Evolutionary conservation across 2,797 vertebrate species (phyloP).

Genomic region (Otus scops): DNA sequence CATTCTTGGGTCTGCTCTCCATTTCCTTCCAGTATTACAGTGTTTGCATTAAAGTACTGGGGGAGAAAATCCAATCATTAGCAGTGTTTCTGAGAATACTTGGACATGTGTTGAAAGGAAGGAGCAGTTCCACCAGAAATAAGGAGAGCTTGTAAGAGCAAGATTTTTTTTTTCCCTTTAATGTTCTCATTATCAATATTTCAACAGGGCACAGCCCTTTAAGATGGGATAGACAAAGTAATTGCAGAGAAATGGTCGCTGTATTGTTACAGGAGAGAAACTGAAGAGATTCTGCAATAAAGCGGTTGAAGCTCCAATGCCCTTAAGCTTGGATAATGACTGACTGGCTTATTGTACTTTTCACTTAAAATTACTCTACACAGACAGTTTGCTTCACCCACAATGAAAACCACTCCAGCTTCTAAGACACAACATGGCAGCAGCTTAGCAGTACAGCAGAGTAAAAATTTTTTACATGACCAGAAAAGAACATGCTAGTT

Average conservation of each 20-base stretch:
- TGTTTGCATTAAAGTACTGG: background rate
- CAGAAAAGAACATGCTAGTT: background rate
- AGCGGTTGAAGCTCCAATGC: background rate
- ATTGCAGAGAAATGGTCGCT: background rate
- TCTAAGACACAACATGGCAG: background rate
- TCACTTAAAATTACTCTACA: background rate
- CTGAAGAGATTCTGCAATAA: background rate
- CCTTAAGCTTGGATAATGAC: background rate
- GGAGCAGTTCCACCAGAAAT: background rate
- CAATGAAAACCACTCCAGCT: background rate
- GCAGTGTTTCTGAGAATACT: background rate
- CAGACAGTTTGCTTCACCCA: background rate
- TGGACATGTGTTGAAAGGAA: background rate
- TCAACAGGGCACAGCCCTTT: background rate
- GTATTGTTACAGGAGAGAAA: background rate
- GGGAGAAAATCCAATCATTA: too few species aligned
- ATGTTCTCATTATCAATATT: background rate
- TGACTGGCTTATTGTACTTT: background rate
- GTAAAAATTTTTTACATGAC: background rate
- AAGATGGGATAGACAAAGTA: background rate
- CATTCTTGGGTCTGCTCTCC: background rate
- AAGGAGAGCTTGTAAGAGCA: background rate
- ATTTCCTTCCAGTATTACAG: background rate
- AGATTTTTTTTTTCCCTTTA: background rate
- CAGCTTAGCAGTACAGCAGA: background rate